phyloP scores from a whole-genome alignment of 2,888 invertebrate genomes.

The Hirudinaria manillensis region DNA sequence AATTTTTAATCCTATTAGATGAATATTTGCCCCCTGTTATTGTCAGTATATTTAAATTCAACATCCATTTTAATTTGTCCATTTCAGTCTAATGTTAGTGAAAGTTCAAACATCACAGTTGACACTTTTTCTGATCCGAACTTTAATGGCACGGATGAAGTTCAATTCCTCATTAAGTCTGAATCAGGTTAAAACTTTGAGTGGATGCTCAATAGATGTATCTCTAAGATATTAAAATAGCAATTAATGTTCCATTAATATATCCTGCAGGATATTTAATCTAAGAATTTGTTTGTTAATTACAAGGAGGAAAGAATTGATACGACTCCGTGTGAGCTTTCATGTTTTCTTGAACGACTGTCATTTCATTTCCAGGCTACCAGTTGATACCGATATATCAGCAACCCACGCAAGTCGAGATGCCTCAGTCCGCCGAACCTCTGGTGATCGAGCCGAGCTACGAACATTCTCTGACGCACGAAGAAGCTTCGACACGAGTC shows the following conservation, averaged over 20 bases:
- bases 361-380: too few relatives aligned
- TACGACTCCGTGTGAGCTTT: too few relatives aligned
- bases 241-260: too few relatives aligned
- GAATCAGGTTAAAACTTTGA: background rate
- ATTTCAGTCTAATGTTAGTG: background rate
- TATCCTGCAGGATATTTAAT: too few relatives aligned
- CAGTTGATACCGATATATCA: background rate
- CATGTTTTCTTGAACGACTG: too few relatives aligned
- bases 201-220: background rate
- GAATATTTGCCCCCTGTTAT: too few relatives aligned
- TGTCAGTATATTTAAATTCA: too few relatives aligned
- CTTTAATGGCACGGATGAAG: background rate
- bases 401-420: background rate
- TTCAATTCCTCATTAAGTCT: constrained; percentile 1
- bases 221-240: too few relatives aligned
- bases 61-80: background rate
- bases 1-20: too few relatives aligned
- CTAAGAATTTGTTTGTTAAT: too few relatives aligned
- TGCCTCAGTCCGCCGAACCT: background rate
- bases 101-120: background rate
- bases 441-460: background rate
- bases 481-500: background rate
- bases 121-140: background rate
- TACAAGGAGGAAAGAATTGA: too few relatives aligned
- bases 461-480: background rate